Base-by-base conservation (phyloP, 2,888 invertebrate genomes). In the Laspeyria flexula region DNA sequence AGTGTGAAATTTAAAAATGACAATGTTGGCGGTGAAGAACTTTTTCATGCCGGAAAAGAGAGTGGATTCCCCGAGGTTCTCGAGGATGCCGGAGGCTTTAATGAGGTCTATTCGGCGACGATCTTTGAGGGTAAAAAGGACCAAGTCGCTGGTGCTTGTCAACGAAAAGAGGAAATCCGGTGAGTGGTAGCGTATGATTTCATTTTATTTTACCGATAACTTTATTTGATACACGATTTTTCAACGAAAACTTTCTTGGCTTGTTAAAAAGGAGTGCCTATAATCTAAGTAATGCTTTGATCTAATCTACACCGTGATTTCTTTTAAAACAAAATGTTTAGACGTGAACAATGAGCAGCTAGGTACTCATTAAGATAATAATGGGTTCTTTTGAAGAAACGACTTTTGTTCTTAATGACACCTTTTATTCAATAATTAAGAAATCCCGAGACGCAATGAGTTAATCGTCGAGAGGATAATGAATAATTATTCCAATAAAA, bases 91-190 rank as follows among this genome's bases (percentile, higher is more conserved):
- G 5, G 96, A 96, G 85, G 95, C 95, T 59, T 93, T 96, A 77
- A 92, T 96, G 83, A 93, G 96, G 66, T 95, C 96, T 49, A 94
- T 96, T 72, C 91, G 95, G 60, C 87, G 96, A 57, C 89, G 96
- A 64, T 96, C 96, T 21, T 84, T 96, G 68, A 90, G 96, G 58
- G 95, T 96, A 31, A 96, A 96, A 85, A 93, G 96, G 74, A 95
- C 96, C 67, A 96, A 96, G 83, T 96, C 95, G 53, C 88, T 96
- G 71, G 95, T 96, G 21, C 93, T 95, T 46, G 94, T 95, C 60
- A 94, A 94, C 60, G 96, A 96, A 84, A 96, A 96, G 84, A 87
- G 96, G 79, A 96, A 96, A 90, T 96, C 96, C 85, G 96, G 96
- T 96, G 94, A 95, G 95, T 91, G 90, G 89, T 92, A 91, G 81